Conservation (phyloP, 2,113 vertebrate species). For the Alces alces region DNA sequence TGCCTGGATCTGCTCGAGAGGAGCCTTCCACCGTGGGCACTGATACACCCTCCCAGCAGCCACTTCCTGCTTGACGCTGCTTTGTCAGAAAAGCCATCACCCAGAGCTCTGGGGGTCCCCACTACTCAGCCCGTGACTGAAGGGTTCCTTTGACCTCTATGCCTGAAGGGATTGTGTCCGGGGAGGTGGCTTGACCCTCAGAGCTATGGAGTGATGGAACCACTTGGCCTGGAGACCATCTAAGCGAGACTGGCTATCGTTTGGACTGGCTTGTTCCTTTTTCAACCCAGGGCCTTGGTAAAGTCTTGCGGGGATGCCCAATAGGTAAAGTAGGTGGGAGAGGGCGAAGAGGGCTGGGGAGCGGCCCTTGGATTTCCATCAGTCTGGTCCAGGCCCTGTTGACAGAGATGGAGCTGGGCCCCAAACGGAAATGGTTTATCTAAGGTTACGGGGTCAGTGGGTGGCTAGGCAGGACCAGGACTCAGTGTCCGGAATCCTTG, state of each 20-base stretch:
- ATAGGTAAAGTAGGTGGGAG: not conserved
- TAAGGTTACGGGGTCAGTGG: not conserved
- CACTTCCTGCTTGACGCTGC: not conserved
- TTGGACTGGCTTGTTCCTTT: not conserved
- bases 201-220: not conserved
- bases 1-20: not conserved
- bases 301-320: not conserved
- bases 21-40: not conserved
- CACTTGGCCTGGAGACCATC: not conserved
- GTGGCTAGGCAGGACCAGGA: not conserved
- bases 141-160: not conserved
- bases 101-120: not conserved
- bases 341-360: accelerated
- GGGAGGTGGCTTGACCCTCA: not conserved
- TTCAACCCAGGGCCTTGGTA: not conserved
- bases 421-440: not conserved
- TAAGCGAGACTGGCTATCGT: not conserved
- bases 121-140: not conserved
- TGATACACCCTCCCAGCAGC: not conserved
- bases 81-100: not conserved
- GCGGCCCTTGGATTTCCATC: not conserved
- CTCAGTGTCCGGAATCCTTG: not conserved
- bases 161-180: not conserved
- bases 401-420: not conserved
- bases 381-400: not conserved